Percentiles rank a stretch among this genome's conserved stretches.
Conservation (phyloP, 2,888 invertebrate species). For the Patella caerulea region DNA sequence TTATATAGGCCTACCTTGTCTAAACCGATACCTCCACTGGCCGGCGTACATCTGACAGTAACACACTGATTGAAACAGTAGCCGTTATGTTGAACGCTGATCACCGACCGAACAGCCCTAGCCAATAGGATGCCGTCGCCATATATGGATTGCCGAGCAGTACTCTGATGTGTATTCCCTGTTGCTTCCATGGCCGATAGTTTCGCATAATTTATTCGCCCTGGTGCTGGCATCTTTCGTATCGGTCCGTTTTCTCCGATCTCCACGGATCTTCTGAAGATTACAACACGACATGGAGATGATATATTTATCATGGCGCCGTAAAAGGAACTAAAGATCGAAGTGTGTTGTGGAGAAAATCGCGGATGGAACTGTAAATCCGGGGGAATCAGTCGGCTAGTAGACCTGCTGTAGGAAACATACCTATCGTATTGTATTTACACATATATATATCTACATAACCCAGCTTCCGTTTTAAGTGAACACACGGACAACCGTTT, state of each 20-base stretch:
- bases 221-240: slow-evolving; percentile 39
- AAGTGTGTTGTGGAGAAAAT: too few relatives aligned
- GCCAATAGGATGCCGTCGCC: slow-evolving; percentile 47
- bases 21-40: too few relatives aligned
- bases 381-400: too few relatives aligned
- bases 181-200: slow-evolving; percentile 41
- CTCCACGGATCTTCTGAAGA: slow-evolving; percentile 25
- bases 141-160: slow-evolving; percentile 50
- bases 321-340: too few relatives aligned
- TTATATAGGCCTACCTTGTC: too few relatives aligned
- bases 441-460: too few relatives aligned
- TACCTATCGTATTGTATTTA: too few relatives aligned
- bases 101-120: slow-evolving; percentile 3
- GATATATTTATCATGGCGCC: too few relatives aligned
- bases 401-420: too few relatives aligned
- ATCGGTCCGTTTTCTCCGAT: slow-evolving; percentile 38
- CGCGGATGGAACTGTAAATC: too few relatives aligned
- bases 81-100: background rate
- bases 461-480: too few relatives aligned
- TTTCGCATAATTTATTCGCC: slow-evolving; percentile 65
- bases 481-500: too few relatives aligned
- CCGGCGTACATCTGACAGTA: background rate
- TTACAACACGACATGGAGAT: slow-evolving; percentile 22
- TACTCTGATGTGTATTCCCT: slow-evolving; percentile 1
- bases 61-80: background rate